Conservation (phyloP, 2,888 invertebrate genomes). For the Andrena camellia region DNA sequence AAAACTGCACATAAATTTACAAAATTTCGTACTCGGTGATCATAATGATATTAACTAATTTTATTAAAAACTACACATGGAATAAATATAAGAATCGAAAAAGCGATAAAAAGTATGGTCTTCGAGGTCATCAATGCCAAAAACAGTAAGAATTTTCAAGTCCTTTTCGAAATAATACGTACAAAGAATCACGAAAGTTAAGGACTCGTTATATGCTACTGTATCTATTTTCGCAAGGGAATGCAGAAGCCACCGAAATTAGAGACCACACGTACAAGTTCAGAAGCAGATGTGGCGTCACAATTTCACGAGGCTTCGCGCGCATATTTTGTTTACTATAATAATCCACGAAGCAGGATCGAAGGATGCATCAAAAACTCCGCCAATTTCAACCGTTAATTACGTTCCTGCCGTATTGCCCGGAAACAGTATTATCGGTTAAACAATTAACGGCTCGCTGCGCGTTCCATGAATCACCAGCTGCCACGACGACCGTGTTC, state of each 20-base stretch:
- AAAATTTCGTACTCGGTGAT: background rate
- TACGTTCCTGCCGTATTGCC: constrained; percentile 20
- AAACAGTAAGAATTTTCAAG: too few relatives aligned
- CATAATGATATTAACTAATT: background rate
- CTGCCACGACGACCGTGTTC: constrained; percentile 1
- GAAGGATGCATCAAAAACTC: constrained; percentile 10
- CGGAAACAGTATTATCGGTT: constrained; percentile 45
- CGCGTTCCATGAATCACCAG: constrained; percentile 31
- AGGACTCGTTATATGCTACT: too few relatives aligned
- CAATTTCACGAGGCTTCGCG: background rate
- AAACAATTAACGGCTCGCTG: constrained; percentile 44
- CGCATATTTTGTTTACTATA: background rate
- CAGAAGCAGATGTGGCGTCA: background rate
- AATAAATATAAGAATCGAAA: background rate
- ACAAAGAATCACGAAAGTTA: too few relatives aligned
- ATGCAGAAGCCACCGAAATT: too few relatives aligned
- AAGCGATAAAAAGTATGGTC: background rate
- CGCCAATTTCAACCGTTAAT: constrained; percentile 20
- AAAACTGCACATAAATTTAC: too few relatives aligned
- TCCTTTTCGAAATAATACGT: too few relatives aligned
- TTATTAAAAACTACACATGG: background rate
- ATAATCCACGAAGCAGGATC: background rate
- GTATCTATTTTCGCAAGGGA: too few relatives aligned
- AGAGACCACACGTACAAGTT: too few relatives aligned
- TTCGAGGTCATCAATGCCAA: background rate